A percentile compares a stretch with the other conserved stretches of the same genome.
phyloP scores from a whole-genome alignment of 1,140 invertebrate species.

The Euura saliciscinereae region DNA sequence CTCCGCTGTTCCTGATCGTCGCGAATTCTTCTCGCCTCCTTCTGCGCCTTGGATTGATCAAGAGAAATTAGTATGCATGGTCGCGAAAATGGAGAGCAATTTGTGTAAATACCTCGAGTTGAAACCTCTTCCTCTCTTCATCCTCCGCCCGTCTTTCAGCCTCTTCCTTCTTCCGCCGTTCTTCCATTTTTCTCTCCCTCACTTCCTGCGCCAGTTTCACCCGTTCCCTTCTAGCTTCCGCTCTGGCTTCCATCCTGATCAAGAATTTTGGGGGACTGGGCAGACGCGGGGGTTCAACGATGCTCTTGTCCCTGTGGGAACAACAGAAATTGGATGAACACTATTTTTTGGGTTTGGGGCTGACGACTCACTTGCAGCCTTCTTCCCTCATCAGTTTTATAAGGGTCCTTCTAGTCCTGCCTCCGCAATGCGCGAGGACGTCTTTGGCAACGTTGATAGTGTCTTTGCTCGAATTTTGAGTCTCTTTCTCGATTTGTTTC shows the following conservation, averaged over 20 bases:
- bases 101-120: conserved; percentile 25
- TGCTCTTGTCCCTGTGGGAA: conserved; percentile 29
- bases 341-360: neutral
- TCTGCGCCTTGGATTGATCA: conserved; percentile 33
- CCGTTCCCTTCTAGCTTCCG: conserved; percentile 37
- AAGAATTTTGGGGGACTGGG: conserved; percentile 47
- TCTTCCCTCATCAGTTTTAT: conserved; percentile 47
- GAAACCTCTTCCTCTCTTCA: conserved; percentile 32
- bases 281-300: conserved; percentile 23
- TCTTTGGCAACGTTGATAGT: conserved; percentile 44
- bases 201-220: conserved; percentile 35
- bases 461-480: conserved; percentile 32
- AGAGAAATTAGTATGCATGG: neutral
- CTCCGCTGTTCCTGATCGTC: conserved; percentile 43
- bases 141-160: conserved; percentile 31
- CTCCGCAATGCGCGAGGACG: conserved; percentile 40
- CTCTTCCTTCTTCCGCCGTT: conserved; percentile 37
- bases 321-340: too few relatives aligned
- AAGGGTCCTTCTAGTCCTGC: conserved; percentile 42
- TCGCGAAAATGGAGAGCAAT: neutral
- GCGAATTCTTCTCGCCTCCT: conserved; percentile 41
- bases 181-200: conserved; percentile 37
- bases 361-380: conserved; percentile 39
- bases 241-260: conserved; percentile 43
- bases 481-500: conserved; percentile 44